Evolutionary conservation across 2,888 invertebrate species (phyloP), one percentile per base, ranked within the genome.

Genomic region (Calameuta idolon): DNA sequence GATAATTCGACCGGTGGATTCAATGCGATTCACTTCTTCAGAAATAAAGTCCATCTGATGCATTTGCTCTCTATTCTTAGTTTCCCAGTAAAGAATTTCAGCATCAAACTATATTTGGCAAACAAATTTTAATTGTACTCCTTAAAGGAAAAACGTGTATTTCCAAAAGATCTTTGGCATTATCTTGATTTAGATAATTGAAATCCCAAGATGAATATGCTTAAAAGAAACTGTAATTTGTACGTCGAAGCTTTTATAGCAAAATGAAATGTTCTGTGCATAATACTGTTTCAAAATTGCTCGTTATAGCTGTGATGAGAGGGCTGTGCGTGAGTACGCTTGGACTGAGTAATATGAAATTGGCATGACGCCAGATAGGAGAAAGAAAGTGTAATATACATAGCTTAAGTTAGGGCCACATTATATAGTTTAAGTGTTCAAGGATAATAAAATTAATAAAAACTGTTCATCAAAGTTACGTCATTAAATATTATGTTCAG

Each of bases 1-100:
- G 87, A 96, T 95, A 84, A 95, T 94, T 82, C 96, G 94, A 84
- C 95, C 95, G 82, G 96, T 94, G 87, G 95, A 95, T 90, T 96
- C 96, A 34, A 97, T 95, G 74, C 96, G 95, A 84, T 94, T 94
- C 79, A 96, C 94, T 92, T 97, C 97, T 89, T 97, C 96, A 75
- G 96, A 95, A 87, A 97, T 94, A 83, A 96, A 94, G 88, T 97
- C 96, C 87, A 97, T 94, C 90, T 97, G 97, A 86, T 96, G 94
- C 85, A 97, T 96, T 87, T 97, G 97, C 89, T 98, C 97, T 74
- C 96, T 94, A 81, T 97, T 96, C 91, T 97, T 97, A 79, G 95
- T 95, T 92, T 98, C 98, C 95, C 97, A 96, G 91, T 95, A 97
- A 35, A 96, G 95, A 85, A 98, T 98, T 94, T 98, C 98, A 37